These are phyloP conservation scores for Mechanitis messenoides DNA, from an alignment of 2,888 invertebrate species.

Conservation along the genomic window DNA sequence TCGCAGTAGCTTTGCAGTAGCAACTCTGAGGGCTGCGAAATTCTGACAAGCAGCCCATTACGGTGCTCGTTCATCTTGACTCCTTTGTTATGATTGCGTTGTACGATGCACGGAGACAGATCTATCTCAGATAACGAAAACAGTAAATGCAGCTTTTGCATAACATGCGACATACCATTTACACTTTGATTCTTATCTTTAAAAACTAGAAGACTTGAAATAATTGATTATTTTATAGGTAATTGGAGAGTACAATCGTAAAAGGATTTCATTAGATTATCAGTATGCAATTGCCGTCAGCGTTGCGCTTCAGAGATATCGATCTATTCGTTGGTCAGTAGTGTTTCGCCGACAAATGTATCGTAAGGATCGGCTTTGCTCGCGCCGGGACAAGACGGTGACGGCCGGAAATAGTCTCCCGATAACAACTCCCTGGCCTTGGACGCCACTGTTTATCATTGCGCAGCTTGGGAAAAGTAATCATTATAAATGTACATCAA, in stretches of 20 bases:
- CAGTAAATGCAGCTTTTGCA: slow-evolving; percentile 72
- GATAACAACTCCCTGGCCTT: slow-evolving; percentile 71
- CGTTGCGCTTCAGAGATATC: slow-evolving; percentile 54
- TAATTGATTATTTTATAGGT: slow-evolving; percentile 30
- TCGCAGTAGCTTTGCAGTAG: slow-evolving; percentile 60
- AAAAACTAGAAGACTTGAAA: slow-evolving; percentile 21
- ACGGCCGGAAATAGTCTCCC: slow-evolving; percentile 73
- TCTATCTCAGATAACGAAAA: slow-evolving; percentile 67
- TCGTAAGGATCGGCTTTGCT: slow-evolving; percentile 66
- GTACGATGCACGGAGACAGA: slow-evolving; percentile 63
- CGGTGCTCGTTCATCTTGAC: slow-evolving; percentile 65
- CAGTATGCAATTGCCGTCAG: slow-evolving; percentile 60
- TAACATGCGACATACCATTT: slow-evolving; percentile 53
- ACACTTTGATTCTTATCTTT: slow-evolving; percentile 28
- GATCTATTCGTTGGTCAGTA: slow-evolving; percentile 51
- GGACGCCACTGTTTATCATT: slow-evolving; percentile 61
- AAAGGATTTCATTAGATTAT: slow-evolving; percentile 62
- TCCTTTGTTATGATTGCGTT: slow-evolving; percentile 69
- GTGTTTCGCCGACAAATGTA: slow-evolving; percentile 72
- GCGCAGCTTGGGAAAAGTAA: slow-evolving; percentile 64
- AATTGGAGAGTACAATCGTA: slow-evolving; percentile 41
- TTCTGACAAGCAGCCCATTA: slow-evolving; percentile 70
- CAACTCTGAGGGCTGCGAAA: slow-evolving; percentile 51
- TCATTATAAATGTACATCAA: slow-evolving; percentile 72
- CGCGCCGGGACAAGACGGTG: slow-evolving; percentile 58